Evolutionary conservation across 37 sponge, comb jelly and placozoan species (phyloP), one percentile per base, ranked within the genome.

Genomic region (Chondrosia reniformis): DNA sequence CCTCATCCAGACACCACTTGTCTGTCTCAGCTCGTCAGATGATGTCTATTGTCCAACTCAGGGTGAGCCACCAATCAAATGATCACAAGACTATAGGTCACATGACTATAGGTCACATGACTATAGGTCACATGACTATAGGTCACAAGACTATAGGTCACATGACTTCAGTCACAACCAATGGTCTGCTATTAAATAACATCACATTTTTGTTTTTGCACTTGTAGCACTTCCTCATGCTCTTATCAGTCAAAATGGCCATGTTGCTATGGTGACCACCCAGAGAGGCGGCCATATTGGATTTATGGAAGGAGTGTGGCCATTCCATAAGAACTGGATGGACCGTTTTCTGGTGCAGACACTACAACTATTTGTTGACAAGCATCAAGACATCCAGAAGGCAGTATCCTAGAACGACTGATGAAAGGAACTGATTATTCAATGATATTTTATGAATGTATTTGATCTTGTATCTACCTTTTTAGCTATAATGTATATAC

Each of bases 231-330:
- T 89, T 32, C 89, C 89, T 0, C 62, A 80, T 36, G 77, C 74
- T 24, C 59, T 44, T 32, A 69, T 79, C 3, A 21, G 22, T 33
- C 64, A 12, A 19, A 89, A 89, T 56, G 67, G 67, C 6, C 76
- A 80, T 41, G 43, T 89, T 4, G 58, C 73, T n/a, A 63, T 89
- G 36, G 81, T 77, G 28, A 84, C 71, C 63, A 89, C 89, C 41
- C 76, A 55, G 39, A 56, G 72, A 67, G 89, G 89, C 3, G 89
- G 89, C 27, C 89, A 89, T 69, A 85, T 85, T 77, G 90, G 88
- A 25, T 89, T 89, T 72, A 56, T 89, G 57, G 79, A 89, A 55
- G 88, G 90, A 3, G 55, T 85, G 10, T 55, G 77, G 24, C 90
- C 90, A 33, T 82, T 82, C 40, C 44, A 67, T 41, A 89, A 84